A percentile compares a stretch with the other conserved stretches of the same genome.
phyloP scores from a whole-genome alignment of 2,113 vertebrate species.

The Sinocyclocheilus rhinocerous region DNA sequence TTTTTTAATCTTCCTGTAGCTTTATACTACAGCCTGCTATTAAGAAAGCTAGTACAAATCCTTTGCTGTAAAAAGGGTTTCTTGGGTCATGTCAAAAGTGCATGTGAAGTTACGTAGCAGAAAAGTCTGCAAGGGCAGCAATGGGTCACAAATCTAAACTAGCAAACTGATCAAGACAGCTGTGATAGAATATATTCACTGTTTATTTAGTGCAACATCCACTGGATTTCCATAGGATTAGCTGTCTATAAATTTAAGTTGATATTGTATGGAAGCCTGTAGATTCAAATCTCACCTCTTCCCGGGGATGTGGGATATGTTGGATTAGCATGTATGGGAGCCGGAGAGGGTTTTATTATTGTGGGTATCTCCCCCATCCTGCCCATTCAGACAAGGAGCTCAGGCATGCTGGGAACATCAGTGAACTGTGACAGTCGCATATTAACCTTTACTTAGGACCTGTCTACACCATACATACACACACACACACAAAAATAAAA shows the following conservation, averaged over 20 bases:
- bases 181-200: background rate
- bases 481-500: no score
- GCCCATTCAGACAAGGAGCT: constrained; percentile 53
- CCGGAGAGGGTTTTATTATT: constrained; percentile 41
- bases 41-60: background rate
- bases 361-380: constrained; percentile 32
- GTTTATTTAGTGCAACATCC: constrained; percentile 24
- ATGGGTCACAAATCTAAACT: background rate
- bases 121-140: background rate
- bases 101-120: background rate
- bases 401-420: constrained; percentile 41
- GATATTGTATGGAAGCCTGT: constrained; percentile 30
- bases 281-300: constrained; percentile 37
- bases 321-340: constrained; percentile 15
- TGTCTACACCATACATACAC: background rate
- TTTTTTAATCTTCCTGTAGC: background rate
- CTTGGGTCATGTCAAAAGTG: constrained; percentile 6
- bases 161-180: background rate
- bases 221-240: constrained; percentile 51
- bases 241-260: background rate
- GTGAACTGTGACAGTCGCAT: constrained; percentile 30
- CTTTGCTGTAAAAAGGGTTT: background rate
- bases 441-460: constrained; percentile 7
- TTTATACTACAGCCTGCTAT: background rate
- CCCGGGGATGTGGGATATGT: constrained; percentile 2